Evolutionary conservation across 2,113 vertebrate species (phyloP).

Genomic region (Promerops cafer): DNA sequence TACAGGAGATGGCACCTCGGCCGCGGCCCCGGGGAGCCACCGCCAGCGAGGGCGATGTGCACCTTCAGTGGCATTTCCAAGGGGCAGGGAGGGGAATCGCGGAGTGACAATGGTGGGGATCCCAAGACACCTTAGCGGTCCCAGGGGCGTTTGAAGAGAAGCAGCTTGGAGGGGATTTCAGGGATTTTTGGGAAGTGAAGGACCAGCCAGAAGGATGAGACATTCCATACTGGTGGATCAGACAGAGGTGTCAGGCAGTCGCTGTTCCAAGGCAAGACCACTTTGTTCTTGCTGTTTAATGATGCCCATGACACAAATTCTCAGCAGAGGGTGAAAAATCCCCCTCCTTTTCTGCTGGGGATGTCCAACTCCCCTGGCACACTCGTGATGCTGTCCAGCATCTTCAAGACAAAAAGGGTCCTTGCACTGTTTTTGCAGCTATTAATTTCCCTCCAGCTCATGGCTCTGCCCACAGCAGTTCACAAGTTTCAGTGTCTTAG

Average conservation of each 20-base stretch:
- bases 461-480: background rate
- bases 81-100: background rate
- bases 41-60: background rate
- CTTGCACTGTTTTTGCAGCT: background rate
- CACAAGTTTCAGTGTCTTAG: background rate
- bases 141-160: background rate
- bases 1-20: constrained; percentile 12
- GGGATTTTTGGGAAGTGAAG: background rate
- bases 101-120: accelerated
- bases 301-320: background rate
- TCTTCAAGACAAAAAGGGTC: background rate
- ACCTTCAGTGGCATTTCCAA: background rate
- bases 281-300: background rate
- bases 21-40: background rate
- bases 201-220: background rate
- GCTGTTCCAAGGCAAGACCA: background rate
- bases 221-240: background rate
- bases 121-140: background rate
- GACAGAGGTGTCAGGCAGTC: background rate
- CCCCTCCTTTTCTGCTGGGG: background rate
- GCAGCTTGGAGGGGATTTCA: background rate
- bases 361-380: background rate
- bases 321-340: background rate
- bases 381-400: accelerated
- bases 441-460: background rate